A percentile compares a stretch with the other conserved stretches of the same genome.
Evolutionary conservation across 2,113 vertebrate genomes (phyloP).

Genomic region (Piprites chloris): DNA sequence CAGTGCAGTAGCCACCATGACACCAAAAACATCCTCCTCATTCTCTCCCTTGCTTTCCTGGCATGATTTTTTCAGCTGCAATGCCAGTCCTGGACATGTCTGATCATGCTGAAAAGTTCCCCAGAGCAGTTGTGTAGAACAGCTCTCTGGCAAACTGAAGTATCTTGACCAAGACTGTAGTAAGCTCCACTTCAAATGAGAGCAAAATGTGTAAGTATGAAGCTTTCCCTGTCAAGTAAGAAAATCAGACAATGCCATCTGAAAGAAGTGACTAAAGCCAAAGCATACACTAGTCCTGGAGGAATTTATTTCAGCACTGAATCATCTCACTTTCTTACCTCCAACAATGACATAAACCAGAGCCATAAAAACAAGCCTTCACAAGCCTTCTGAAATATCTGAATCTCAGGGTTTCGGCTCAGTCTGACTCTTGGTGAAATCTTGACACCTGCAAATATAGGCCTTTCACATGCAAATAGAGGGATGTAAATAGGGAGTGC

Average conservation of each 20-base stretch:
- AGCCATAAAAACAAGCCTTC: not conserved
- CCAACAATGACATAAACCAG: conserved; percentile 20
- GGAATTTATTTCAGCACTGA: conserved; percentile 22
- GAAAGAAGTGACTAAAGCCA: not conserved
- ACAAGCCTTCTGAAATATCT: conserved; percentile 23
- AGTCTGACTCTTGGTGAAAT: conserved; percentile 22
- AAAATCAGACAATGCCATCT: not conserved
- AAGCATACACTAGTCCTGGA: not conserved
- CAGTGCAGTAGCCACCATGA: not conserved
- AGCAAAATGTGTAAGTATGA: not conserved
- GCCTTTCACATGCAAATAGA: conserved; percentile 55
- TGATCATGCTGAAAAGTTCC: not conserved
- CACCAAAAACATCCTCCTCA: not conserved
- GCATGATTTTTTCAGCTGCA: not conserved
- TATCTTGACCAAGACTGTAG: not conserved
- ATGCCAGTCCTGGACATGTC: not conserved
- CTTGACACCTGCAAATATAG: conserved; percentile 45
- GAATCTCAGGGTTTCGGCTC: not conserved
- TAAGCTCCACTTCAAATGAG: not conserved
- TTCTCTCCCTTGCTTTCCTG: not conserved
- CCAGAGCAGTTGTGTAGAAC: not conserved
- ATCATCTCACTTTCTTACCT: conserved; percentile 33
- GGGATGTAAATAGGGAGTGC: not conserved
- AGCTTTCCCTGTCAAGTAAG: not conserved
- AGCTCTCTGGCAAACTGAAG: not conserved